These are phyloP conservation scores for Rotaria sp. DNA, from an alignment of 2,888 invertebrate genomes.

Conservation along the genomic window DNA sequence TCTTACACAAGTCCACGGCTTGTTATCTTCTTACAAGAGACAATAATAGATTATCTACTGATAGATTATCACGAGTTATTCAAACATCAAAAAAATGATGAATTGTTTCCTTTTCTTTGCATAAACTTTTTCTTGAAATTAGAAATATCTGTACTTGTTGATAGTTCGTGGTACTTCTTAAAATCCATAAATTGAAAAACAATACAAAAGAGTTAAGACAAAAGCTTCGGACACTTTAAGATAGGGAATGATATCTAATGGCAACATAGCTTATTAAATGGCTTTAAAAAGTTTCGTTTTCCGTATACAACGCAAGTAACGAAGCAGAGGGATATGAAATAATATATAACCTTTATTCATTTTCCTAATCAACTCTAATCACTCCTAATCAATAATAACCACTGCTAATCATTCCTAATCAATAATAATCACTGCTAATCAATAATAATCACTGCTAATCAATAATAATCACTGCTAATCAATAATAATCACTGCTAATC, in stretches of 20 bases:
- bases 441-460: too few species aligned
- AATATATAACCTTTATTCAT: not conserved
- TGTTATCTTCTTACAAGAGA: too few species aligned
- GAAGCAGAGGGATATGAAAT: not conserved
- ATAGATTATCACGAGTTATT: not conserved
- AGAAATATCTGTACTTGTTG: not conserved
- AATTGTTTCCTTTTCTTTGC: not conserved
- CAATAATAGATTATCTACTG: too few species aligned
- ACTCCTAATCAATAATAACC: too few species aligned
- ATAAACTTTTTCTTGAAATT: not conserved
- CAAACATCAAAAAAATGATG: not conserved
- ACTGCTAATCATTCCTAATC: too few species aligned
- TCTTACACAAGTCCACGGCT: not conserved
- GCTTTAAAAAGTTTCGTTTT: not conserved
- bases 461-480: too few species aligned
- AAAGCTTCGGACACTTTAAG: not conserved
- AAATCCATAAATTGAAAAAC: not conserved
- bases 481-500: too few species aligned
- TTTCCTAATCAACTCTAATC: not conserved
- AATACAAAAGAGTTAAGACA: not conserved
- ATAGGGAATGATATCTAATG: not conserved
- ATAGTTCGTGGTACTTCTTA: not conserved
- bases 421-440: too few species aligned
- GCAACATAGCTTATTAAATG: not conserved
- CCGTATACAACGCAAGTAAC: not conserved